These are phyloP conservation scores for Metalampra italica DNA, from an alignment of 2,888 invertebrate species.

Conservation along the genomic window DNA sequence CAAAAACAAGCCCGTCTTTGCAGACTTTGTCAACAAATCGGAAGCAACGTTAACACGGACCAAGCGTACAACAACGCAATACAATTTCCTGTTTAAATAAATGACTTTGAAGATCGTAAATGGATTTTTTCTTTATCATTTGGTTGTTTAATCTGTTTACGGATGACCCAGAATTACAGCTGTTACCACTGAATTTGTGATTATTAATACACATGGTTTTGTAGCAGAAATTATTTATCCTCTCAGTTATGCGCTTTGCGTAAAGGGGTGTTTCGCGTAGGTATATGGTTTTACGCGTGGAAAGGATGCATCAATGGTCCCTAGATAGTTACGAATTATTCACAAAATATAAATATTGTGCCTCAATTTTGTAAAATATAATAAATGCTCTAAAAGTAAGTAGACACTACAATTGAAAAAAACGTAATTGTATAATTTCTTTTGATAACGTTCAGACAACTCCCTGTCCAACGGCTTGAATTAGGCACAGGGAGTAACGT, in stretches of 20 bases:
- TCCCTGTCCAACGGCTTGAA: slow-evolving; percentile 50
- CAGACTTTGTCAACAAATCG: slow-evolving; percentile 71
- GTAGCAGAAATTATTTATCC: too few species aligned
- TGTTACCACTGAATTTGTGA: too few species aligned
- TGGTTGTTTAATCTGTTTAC: background rate
- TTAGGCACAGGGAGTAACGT: slow-evolving; percentile 47
- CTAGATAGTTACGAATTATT: too few species aligned
- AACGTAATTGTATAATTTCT: slow-evolving; percentile 12
- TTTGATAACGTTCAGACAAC: slow-evolving; percentile 9
- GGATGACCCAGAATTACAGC: too few species aligned
- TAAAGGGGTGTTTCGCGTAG: too few species aligned
- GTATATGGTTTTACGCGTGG: too few species aligned
- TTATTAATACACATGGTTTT: too few species aligned
- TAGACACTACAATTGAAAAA: background rate
- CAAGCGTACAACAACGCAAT: slow-evolving; percentile 50
- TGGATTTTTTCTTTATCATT: slow-evolving; percentile 40
- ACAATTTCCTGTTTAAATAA: slow-evolving; percentile 72
- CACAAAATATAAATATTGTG: too few species aligned
- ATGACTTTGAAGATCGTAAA: slow-evolving; percentile 63
- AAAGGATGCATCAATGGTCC: too few species aligned
- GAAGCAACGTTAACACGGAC: slow-evolving; percentile 59
- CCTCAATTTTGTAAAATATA: too few species aligned
- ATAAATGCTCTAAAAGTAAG: too few species aligned
- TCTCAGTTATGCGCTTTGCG: too few species aligned
- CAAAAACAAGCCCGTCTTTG: slow-evolving; percentile 56